Evolutionary conservation across 1,140 invertebrate genomes (phyloP).

Genomic region (Dreissena polymorpha): DNA sequence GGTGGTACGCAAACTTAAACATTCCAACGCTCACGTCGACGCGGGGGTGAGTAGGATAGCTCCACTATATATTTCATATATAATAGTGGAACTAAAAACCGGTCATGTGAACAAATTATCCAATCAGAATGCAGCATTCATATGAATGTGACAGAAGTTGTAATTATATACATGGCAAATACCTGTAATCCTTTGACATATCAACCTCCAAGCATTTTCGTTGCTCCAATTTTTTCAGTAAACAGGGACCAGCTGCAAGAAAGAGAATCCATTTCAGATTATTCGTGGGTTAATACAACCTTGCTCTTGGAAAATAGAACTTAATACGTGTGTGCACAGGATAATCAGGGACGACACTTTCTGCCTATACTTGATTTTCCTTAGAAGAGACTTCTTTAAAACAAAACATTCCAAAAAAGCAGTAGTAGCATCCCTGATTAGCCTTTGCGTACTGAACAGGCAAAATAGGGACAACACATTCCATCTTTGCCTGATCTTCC

Average conservation of each 20-base stretch:
- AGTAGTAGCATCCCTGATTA: not conserved
- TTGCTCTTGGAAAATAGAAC: not conserved
- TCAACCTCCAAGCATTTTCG: not conserved
- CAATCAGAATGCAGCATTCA: too few species aligned
- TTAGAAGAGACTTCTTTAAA: not conserved
- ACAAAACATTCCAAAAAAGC: not conserved
- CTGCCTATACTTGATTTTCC: not conserved
- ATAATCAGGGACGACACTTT: not conserved
- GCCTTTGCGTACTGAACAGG: not conserved
- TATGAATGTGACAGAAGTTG: too few species aligned
- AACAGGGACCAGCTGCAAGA: conserved; percentile 18
- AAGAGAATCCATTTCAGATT: not conserved
- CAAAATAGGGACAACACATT: too few species aligned
- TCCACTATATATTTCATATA: too few species aligned
- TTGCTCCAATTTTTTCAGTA: conserved; percentile 18
- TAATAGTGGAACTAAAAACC: too few species aligned
- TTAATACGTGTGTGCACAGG: not conserved
- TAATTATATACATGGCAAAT: not conserved
- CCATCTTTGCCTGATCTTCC: too few species aligned
- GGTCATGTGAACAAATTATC: too few species aligned
- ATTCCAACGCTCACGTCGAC: too few species aligned
- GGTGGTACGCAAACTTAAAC: too few species aligned
- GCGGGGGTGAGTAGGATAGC: too few species aligned
- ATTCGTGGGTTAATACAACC: too few species aligned
- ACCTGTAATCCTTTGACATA: conserved; percentile 13